Evolutionary conservation across 1,140 invertebrate genomes (phyloP).

Genomic region (Pseudomyrmex pallidus): DNA sequence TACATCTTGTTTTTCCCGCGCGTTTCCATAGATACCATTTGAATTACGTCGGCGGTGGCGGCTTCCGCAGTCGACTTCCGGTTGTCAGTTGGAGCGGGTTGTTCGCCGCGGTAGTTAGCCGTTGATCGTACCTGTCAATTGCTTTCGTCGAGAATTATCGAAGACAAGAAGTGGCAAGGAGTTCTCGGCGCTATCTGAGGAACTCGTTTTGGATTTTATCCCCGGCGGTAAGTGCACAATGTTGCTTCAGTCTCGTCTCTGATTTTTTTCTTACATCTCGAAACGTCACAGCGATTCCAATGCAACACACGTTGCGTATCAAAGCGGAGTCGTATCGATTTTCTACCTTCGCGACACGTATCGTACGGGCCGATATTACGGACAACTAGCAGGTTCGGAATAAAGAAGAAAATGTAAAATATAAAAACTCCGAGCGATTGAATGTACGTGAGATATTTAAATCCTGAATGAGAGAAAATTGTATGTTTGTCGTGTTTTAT

Average conservation of each 20-base stretch:
- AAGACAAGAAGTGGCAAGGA: not conserved
- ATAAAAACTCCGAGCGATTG: too few relatives aligned
- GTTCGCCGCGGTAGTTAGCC: not conserved
- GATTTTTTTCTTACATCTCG: not conserved
- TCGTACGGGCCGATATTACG: not conserved
- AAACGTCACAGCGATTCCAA: conserved; percentile 2
- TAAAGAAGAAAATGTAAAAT: not conserved
- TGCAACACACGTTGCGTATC: conserved; percentile 44
- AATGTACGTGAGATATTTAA: not conserved
- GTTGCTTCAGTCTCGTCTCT: too few relatives aligned
- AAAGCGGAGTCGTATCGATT: conserved; percentile 37
- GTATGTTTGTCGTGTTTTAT: not conserved
- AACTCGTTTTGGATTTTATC: not conserved
- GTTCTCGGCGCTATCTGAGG: not conserved
- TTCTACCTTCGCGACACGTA: not conserved
- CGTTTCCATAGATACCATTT: conserved; percentile 29
- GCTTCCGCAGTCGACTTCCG: conserved; percentile 31
- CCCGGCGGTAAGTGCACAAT: not conserved
- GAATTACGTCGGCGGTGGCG: conserved; percentile 3
- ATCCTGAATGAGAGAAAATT: not conserved
- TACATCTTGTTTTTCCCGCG: too few relatives aligned
- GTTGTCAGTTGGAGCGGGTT: conserved; percentile 13
- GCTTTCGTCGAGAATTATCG: not conserved
- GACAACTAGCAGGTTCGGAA: not conserved
- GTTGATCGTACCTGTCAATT: not conserved